phyloP scores from a whole-genome alignment of 1,140 invertebrate genomes.

The Daktulosphaira vitifoliae region DNA sequence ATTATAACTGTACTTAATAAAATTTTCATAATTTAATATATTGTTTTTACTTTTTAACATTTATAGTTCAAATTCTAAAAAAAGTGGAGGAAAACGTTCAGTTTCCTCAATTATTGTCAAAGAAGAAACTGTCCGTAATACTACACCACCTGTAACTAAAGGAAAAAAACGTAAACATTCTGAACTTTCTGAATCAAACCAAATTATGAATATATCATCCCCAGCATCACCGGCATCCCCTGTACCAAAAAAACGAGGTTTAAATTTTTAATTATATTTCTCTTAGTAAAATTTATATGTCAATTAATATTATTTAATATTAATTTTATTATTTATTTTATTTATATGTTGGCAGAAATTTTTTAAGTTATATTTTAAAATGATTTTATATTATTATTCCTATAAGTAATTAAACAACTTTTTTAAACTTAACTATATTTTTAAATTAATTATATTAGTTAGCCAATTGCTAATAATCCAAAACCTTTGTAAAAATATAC shows the following conservation, averaged over 20 bases:
- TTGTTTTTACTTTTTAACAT: neutral
- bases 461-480: too few species aligned
- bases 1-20: neutral
- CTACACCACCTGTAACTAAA: slow-evolving; percentile 1
- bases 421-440: neutral
- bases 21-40: neutral
- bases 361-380: neutral
- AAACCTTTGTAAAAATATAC: too few species aligned
- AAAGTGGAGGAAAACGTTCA: slow-evolving; percentile 23
- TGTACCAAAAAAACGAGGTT: slow-evolving; percentile 16
- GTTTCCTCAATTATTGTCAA: slow-evolving; percentile 4
- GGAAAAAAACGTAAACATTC: slow-evolving; percentile 13
- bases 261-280: neutral
- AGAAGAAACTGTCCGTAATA: slow-evolving; percentile 16
- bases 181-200: slow-evolving; percentile 5
- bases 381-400: neutral
- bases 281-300: too few species aligned
- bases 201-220: neutral
- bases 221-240: neutral
- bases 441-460: too few species aligned
- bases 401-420: neutral
- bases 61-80: slow-evolving; percentile 19
- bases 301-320: neutral
- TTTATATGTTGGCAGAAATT: neutral
- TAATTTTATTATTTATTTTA: neutral